phyloP scores from a whole-genome alignment of 2,797 vertebrate species.

The Poeciliopsis gracilis region DNA sequence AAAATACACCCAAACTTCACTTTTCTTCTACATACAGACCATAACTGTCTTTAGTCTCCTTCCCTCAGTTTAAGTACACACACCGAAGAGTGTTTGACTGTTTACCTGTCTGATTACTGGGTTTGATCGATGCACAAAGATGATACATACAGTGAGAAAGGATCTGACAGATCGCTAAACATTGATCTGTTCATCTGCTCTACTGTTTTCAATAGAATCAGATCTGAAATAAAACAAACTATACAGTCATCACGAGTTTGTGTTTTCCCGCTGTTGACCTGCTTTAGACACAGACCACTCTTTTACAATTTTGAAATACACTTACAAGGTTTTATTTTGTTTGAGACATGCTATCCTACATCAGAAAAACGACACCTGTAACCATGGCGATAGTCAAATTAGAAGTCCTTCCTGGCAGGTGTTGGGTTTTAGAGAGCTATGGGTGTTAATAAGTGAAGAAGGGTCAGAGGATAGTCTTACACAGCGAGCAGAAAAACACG shows the following conservation, averaged over 20 bases:
- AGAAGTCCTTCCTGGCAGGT: slow-evolving; percentile 33
- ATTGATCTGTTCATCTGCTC: slow-evolving; percentile 4
- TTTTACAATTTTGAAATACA: slow-evolving; percentile 2
- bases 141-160: neutral
- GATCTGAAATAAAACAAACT: neutral
- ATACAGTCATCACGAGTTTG: neutral
- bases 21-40: neutral
- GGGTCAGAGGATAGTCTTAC: slow-evolving; percentile 38
- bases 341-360: slow-evolving; percentile 3
- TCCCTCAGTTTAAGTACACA: neutral
- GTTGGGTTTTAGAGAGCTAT: slow-evolving; percentile 28
- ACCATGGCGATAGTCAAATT: slow-evolving; percentile 41
- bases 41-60: neutral
- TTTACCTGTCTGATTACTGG: neutral
- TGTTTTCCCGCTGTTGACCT: neutral
- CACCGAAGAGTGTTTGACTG: neutral
- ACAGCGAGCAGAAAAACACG: slow-evolving; percentile 17
- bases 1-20: neutral
- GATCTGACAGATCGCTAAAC: neutral
- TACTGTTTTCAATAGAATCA: neutral
- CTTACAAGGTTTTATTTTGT: slow-evolving; percentile 3
- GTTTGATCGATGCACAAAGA: neutral
- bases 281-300: neutral
- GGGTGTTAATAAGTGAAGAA: slow-evolving; percentile 52
- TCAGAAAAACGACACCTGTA: slow-evolving; percentile 39